Evolutionary conservation across 2,797 vertebrate species (phyloP), one percentile per base, ranked within the genome.

Genomic region (Acomys russatus): DNA sequence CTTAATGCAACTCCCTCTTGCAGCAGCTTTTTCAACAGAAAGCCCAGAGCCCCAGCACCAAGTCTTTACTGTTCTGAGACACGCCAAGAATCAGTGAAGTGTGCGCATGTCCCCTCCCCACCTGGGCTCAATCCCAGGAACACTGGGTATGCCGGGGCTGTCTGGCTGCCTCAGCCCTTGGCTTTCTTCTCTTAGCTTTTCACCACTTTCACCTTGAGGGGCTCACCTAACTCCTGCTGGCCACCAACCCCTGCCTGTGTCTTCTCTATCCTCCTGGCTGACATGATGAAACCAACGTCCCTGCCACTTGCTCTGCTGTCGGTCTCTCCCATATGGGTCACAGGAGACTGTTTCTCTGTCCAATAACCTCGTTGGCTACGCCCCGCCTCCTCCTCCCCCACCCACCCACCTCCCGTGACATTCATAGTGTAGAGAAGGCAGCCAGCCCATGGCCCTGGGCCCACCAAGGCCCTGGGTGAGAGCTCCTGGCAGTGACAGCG

Each of bases 281-380:
- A 35, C 56, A 35, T 85, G 79, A 83, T 33, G 23, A 76, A 74
- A 83, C 84, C 28, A 98, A 99, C 98, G 98, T 98, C 98, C 98
- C 98, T 99, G 99, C 99, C 99, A 99, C 97, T 98, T 93, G 98
- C 99, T 98, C 99, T 99, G 99, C 99, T 99, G 99, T 99, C 99
- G 99, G 99, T 99, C 99, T 99, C 97, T 99, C 99, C 99, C 99
- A 99, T 99, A 98, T 99, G 99, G 99, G 99, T 99, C 99, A 99
- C 99, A 98, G 98, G 99, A 99, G 98, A 98, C 98, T 98, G 98
- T 98, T 99, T 99, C 99, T 99, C 99, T 99, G 98, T 99, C 99
- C 99, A 99, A 98, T 99, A 99, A 99, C 99, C 99, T 99, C 98
- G 98, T 99, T 99, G 99, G 99, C 98, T 99, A 44, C 3, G 3